Evolutionary conservation across 2,113 vertebrate genomes (phyloP).

Genomic region (Jaculus jaculus): DNA sequence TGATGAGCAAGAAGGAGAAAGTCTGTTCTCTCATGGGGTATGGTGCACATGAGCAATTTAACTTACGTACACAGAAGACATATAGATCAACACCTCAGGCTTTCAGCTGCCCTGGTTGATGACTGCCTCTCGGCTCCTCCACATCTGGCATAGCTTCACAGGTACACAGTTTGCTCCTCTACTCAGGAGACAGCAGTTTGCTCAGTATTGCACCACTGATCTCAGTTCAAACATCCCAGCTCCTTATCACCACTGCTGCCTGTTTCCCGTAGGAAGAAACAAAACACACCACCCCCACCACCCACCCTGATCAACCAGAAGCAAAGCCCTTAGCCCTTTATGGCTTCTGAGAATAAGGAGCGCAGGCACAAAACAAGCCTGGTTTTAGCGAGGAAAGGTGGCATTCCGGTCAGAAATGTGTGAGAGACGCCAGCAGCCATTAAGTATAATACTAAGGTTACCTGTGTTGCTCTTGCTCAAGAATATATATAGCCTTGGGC

Average conservation of each 20-base stretch:
- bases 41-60: neutral
- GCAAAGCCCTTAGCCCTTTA: slow-evolving; percentile 30
- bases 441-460: neutral
- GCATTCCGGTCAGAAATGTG: neutral
- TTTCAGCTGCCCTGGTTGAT: neutral
- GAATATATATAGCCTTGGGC: neutral
- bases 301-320: neutral
- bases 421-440: neutral
- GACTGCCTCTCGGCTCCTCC: neutral
- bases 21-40: neutral
- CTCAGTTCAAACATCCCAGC: neutral
- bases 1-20: neutral
- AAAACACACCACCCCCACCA: neutral
- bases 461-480: neutral
- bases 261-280: neutral
- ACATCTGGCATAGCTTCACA: neutral
- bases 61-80: neutral
- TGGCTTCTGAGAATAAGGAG: neutral
- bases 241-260: neutral
- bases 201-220: neutral
- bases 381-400: neutral
- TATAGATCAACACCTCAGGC: neutral
- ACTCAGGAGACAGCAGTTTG: neutral
- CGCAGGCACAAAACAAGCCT: slow-evolving; percentile 16
- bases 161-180: neutral